phyloP scores from a whole-genome alignment of 2,797 vertebrate species.

The Leptatherina wallacei region DNA sequence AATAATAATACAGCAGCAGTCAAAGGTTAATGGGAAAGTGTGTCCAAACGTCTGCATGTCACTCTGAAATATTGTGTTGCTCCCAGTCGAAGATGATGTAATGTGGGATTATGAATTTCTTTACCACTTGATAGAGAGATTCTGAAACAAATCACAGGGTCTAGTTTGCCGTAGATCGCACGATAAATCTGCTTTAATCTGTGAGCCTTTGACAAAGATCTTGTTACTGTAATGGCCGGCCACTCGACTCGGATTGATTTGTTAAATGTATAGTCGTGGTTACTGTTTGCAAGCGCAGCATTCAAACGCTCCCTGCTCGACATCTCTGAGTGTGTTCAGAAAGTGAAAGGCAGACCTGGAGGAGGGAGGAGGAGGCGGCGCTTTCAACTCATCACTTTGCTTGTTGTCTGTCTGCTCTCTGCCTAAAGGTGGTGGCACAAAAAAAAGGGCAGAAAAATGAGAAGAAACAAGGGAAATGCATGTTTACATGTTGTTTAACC shows the following conservation, averaged over 20 bases:
- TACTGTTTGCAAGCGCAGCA: conserved; percentile 23
- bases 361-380: neutral
- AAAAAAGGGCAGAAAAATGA: neutral
- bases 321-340: neutral
- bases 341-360: neutral
- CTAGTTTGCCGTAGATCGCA: neutral
- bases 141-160: conserved; percentile 1
- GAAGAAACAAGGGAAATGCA: neutral
- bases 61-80: neutral
- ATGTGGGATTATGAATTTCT: neutral
- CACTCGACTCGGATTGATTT: conserved; percentile 22
- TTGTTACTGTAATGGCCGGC: conserved; percentile 20
- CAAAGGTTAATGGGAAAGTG: no score
- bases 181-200: conserved; percentile 25
- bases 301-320: neutral
- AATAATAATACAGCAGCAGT: neutral
- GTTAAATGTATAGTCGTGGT: conserved; percentile 10
- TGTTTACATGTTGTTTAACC: neutral
- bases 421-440: neutral
- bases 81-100: neutral
- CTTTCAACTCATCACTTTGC: neutral
- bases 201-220: conserved; percentile 12
- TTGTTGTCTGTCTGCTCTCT: neutral
- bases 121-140: conserved; percentile 1
- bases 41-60: neutral